phyloP scores from a whole-genome alignment of 2,113 vertebrate species.

The Menidia beryllina region DNA sequence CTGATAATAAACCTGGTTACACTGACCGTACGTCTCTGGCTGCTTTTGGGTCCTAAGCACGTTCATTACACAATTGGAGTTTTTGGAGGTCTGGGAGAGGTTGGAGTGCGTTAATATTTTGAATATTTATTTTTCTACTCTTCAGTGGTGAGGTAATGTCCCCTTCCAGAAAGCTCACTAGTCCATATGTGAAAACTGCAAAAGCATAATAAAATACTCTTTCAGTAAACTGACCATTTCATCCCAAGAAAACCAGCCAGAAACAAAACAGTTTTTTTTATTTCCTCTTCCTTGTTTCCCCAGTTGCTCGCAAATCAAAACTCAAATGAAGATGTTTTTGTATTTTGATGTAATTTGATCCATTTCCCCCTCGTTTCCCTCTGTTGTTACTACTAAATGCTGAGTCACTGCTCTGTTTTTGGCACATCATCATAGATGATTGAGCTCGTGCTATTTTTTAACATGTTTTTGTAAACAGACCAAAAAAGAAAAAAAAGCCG shows the following conservation, averaged over 20 bases:
- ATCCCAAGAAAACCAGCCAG: too few relatives aligned
- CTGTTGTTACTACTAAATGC: background rate
- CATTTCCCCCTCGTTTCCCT: background rate
- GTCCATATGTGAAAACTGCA: background rate
- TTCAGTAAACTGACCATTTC: too few relatives aligned
- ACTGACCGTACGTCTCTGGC: too few relatives aligned
- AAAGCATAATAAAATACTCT: background rate
- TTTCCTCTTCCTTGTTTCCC: too few relatives aligned
- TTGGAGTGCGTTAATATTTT: background rate
- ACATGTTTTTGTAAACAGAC: background rate
- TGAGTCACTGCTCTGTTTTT: background rate
- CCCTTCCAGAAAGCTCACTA: background rate
- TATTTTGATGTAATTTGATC: conserved; percentile 5
- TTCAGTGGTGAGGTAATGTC: background rate
- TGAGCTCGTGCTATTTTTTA: background rate
- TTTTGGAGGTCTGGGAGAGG: too few relatives aligned
- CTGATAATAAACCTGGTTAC: too few relatives aligned
- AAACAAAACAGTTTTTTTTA: too few relatives aligned
- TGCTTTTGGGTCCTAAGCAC: too few relatives aligned
- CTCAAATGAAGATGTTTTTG: background rate
- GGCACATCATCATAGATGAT: background rate
- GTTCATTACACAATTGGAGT: too few relatives aligned
- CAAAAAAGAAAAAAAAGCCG: too few relatives aligned
- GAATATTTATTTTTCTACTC: background rate
- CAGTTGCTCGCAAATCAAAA: background rate